These are phyloP conservation scores for Pollenia amentaria DNA, from an alignment of 2,888 invertebrate species.

Conservation along the genomic window DNA sequence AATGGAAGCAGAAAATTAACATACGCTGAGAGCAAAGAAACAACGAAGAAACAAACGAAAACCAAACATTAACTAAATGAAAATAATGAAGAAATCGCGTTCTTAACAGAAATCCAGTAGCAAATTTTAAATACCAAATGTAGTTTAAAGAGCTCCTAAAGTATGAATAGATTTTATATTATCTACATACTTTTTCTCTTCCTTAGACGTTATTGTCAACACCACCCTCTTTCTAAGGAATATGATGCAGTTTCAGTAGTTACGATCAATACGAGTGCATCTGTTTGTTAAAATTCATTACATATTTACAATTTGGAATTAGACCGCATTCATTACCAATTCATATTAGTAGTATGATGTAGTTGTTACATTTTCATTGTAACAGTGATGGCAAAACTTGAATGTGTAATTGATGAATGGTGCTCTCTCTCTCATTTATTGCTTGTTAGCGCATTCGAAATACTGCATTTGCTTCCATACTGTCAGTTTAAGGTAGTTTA, in stretches of 20 bases:
- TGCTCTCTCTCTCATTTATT: too few species aligned
- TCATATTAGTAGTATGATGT: constrained; percentile 40
- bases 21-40: constrained; percentile 12
- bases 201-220: background rate
- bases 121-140: background rate
- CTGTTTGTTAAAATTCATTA: constrained; percentile 9
- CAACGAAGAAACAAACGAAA: constrained; percentile 4
- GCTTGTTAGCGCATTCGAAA: too few species aligned
- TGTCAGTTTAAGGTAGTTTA: too few species aligned
- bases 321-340: constrained; percentile 56
- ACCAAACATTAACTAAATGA: background rate
- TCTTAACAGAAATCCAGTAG: constrained; percentile 1
- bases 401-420: too few species aligned
- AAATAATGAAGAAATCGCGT: constrained; percentile 35
- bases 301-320: constrained; percentile 46
- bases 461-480: too few species aligned
- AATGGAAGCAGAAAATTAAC: constrained; percentile 32
- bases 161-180: background rate
- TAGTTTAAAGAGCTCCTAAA: background rate
- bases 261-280: background rate
- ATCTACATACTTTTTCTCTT: background rate
- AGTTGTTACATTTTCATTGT: background rate
- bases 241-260: background rate
- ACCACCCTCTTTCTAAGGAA: background rate
- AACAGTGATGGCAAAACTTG: background rate